Base-by-base conservation (phyloP, 2,888 invertebrate species). In the Eucera pruinosa region DNA sequence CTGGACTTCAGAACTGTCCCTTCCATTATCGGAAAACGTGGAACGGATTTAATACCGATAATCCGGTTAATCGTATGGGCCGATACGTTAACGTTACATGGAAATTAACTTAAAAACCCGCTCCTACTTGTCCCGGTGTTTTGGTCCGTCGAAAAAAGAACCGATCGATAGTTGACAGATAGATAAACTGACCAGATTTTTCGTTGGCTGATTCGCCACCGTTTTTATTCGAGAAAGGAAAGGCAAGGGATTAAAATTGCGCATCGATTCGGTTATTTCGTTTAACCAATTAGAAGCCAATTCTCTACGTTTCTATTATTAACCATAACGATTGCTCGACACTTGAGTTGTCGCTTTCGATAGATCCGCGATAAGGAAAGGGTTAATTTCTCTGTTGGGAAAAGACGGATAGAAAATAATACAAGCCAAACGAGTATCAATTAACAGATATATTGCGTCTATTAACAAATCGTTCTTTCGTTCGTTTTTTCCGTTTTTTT, bases 1-100 rank as follows among this genome's bases (percentile, higher is more conserved):
- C 60, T 15, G 54, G 54, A 69, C 62, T 69, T 54, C 20, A 43
- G 52, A 71, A 60, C 54, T 39, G 57, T 67, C 58, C 48, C 58
- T 73, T 76, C 81, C 81, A 73, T 81, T 81, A 82, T 75, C 72
- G 79, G 58, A 39, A 54, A 58, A 61, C 57, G 79, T 68, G 71
- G 48, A 36, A 57, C 47, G 64, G 73, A 79, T 76, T 65, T 71
- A 65, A 52, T 48, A 52, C 48, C 43, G 41, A 33, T 69, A 61
- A 73, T 48, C 50, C 61, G 33, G 55, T 57, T 48, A 57, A 66
- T 57, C 57, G 55, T 33, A 11, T 54, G 55, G 27, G 13, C 15
- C 57, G 57, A 47, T 57, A 47, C 57, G 57, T 57, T 36, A 36
- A 52, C 64, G 64, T 43, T 20, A 41, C 57, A 57, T 11, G 47